These are phyloP conservation scores for Prunella strophiata DNA, from an alignment of 2,797 vertebrate species.

Conservation along the genomic window DNA sequence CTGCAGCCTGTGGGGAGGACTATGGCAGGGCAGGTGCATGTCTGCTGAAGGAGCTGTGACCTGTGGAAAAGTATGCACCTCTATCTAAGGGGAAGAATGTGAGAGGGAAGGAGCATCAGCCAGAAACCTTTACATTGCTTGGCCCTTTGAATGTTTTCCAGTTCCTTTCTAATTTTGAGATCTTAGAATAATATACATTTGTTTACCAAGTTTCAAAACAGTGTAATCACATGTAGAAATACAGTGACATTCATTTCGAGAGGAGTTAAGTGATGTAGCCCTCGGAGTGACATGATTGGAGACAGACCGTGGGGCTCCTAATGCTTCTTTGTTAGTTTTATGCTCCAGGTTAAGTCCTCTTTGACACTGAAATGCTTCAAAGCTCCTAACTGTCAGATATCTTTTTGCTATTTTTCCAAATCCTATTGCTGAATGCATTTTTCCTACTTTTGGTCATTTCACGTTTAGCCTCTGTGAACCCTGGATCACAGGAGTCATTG, in stretches of 20 bases:
- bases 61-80: background rate
- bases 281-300: background rate
- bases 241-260: background rate
- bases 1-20: background rate
- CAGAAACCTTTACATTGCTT: background rate
- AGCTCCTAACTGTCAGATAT: background rate
- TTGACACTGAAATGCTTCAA: slow-evolving; percentile 25
- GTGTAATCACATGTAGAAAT: background rate
- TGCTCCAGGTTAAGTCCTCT: background rate
- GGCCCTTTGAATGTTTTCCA: background rate
- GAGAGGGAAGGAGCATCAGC: background rate
- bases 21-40: background rate
- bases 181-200: background rate
- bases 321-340: background rate
- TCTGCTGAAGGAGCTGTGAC: background rate
- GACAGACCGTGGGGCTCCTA: background rate
- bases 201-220: background rate
- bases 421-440: slow-evolving; percentile 3
- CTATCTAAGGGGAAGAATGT: background rate
- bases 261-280: background rate
- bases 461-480: background rate
- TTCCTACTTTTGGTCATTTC: slow-evolving; percentile 17
- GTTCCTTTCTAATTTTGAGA: background rate
- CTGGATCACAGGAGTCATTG: background rate
- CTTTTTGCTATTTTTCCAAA: background rate